These are phyloP conservation scores for Melanogrammus aeglefinus DNA, from an alignment of 2,797 vertebrate genomes.

Conservation along the genomic window DNA sequence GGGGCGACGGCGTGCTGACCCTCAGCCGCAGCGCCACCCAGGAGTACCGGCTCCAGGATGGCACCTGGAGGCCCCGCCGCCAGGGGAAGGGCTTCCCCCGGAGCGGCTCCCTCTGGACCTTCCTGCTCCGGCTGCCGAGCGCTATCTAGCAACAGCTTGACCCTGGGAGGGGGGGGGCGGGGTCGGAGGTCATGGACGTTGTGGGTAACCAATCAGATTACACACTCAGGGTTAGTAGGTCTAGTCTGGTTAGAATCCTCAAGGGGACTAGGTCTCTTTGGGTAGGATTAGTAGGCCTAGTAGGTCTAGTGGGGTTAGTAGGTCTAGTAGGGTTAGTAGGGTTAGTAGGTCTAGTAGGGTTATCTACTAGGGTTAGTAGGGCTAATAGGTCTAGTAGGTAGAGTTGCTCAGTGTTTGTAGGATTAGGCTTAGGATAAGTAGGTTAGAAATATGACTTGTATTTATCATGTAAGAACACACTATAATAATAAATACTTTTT, in stretches of 20 bases:
- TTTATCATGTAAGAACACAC: neutral
- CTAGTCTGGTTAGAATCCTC: too few relatives aligned
- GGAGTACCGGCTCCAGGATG: constrained; percentile 79
- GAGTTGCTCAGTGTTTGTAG: too few relatives aligned
- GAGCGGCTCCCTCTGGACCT: constrained; percentile 87
- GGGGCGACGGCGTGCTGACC: constrained; percentile 85
- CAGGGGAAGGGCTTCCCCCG: constrained; percentile 87
- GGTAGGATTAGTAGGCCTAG: too few relatives aligned
- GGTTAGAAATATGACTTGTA: neutral
- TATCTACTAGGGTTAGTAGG: neutral
- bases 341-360: neutral
- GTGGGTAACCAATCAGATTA: too few relatives aligned
- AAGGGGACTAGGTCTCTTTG: too few relatives aligned
- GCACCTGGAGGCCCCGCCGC: constrained; percentile 81
- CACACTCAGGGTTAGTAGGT: too few relatives aligned
- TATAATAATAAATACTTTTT: neutral
- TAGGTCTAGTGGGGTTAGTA: neutral
- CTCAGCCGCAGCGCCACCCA: constrained; percentile 84
- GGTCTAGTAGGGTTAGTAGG: too few relatives aligned
- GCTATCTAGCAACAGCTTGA: neutral
- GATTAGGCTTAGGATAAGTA: too few relatives aligned
- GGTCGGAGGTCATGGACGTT: neutral
- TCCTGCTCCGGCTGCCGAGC: constrained; percentile 81
- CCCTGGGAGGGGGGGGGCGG: neutral
- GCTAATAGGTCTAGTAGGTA: neutral